phyloP scores from a whole-genome alignment of 1,140 invertebrate genomes.

The Pachypsylla venusta region DNA sequence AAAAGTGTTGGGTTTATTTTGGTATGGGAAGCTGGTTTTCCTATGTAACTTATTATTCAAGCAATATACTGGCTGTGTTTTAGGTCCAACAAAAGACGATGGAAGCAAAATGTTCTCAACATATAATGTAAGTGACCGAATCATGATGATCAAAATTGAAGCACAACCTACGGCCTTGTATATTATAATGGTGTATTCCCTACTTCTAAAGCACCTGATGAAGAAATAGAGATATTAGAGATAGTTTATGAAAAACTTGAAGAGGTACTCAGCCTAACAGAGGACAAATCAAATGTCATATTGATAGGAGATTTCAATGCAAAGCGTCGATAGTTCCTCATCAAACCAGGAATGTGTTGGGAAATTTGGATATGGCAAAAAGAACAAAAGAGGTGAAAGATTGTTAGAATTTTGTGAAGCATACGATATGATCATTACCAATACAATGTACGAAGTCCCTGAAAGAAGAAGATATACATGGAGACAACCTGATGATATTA shows the following conservation, averaged over 20 bases:
- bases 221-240: slow-evolving; percentile 14
- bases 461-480: slow-evolving; percentile 21
- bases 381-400: slow-evolving; percentile 13
- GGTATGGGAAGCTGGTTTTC: too few species aligned
- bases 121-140: not conserved
- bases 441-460: slow-evolving; percentile 11
- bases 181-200: slow-evolving; percentile 12
- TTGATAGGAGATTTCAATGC: slow-evolving; percentile 17
- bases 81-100: slow-evolving; percentile 4
- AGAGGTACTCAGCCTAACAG: not conserved
- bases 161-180: not conserved
- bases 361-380: slow-evolving; percentile 7
- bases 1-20: too few species aligned
- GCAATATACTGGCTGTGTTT: too few species aligned
- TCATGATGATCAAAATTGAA: slow-evolving; percentile 6
- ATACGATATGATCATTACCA: slow-evolving; percentile 6
- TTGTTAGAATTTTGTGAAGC: slow-evolving; percentile 11
- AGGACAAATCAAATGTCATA: not conserved
- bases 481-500: slow-evolving; percentile 25
- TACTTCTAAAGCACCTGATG: not conserved
- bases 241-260: not conserved
- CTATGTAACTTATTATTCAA: too few species aligned
- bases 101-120: slow-evolving; percentile 8
- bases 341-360: not conserved
- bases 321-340: not conserved